Conservation (phyloP, 2,113 vertebrate species). For the Sisor rabdophorus region DNA sequence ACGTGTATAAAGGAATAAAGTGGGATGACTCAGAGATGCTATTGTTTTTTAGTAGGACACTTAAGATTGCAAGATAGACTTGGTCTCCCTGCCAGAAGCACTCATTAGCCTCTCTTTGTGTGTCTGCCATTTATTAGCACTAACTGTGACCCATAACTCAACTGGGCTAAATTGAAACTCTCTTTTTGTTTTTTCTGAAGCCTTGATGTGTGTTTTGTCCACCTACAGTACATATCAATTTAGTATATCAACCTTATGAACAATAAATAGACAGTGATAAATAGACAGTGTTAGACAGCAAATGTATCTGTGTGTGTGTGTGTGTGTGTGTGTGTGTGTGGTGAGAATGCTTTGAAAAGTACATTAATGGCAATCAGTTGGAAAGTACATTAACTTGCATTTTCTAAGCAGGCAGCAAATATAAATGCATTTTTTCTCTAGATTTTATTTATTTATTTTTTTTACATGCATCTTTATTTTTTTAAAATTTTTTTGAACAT, state of each 20-base stretch:
- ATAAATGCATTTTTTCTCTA: background rate
- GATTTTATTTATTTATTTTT: background rate
- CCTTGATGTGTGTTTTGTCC: constrained; percentile 10
- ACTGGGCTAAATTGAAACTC: constrained; percentile 18
- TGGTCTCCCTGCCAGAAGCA: constrained; percentile 39
- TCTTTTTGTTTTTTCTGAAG: constrained; percentile 22
- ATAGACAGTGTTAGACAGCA: background rate
- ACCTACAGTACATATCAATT: background rate
- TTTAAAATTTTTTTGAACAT: no score
- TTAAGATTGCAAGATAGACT: constrained; percentile 34
- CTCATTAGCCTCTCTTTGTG: constrained; percentile 40
- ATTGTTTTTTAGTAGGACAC: constrained; percentile 31
- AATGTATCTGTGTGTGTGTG: background rate
- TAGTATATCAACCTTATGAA: constrained; percentile 2
- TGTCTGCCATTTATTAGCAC: constrained; percentile 38
- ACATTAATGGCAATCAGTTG: constrained; percentile 24
- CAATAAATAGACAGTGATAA: constrained; percentile 16
- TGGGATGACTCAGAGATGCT: constrained; percentile 33
- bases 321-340: constrained; percentile 7
- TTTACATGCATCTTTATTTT: background rate
- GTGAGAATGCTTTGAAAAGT: background rate
- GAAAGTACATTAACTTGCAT: no score
- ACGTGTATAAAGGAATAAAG: constrained; percentile 17
- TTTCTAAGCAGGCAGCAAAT: constrained; percentile 2
- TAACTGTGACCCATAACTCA: constrained; percentile 36